phyloP scores from a whole-genome alignment of 2,113 vertebrate species.

The Tiliqua scincoides region DNA sequence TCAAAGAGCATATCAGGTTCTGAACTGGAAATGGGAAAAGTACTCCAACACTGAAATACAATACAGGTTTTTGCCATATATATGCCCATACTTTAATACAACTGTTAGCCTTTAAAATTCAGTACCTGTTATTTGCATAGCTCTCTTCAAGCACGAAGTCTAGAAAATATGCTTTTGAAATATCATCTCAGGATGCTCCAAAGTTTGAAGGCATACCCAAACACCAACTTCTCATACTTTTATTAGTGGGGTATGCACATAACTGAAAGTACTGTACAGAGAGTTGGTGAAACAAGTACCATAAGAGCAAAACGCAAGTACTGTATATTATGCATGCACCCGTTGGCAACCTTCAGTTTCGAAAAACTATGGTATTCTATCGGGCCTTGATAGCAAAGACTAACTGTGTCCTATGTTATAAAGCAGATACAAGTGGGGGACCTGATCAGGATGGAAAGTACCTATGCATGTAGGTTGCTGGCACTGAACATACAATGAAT shows the following conservation, averaged over 20 bases:
- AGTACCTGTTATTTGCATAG: too few relatives aligned
- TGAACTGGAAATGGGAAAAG: not conserved
- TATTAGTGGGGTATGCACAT: not conserved
- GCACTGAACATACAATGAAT: too few relatives aligned
- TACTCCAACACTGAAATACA: not conserved
- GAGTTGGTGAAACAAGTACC: not conserved
- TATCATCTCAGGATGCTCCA: not conserved
- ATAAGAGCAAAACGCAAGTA: not conserved
- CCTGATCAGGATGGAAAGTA: not conserved
- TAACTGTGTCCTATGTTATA: not conserved
- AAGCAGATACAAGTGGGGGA: not conserved
- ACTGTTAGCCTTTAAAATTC: too few relatives aligned
- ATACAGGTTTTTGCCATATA: not conserved
- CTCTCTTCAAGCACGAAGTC: not conserved
- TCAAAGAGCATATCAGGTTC: not conserved
- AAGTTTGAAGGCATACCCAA: not conserved
- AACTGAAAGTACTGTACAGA: not conserved
- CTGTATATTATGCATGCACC: not conserved
- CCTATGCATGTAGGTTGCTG: not conserved
- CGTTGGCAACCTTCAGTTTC: too few relatives aligned
- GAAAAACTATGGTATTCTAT: too few relatives aligned
- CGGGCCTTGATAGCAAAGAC: not conserved
- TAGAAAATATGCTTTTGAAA: not conserved
- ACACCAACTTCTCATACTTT: not conserved
- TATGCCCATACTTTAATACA: too few relatives aligned